Conservation (phyloP, 2,888 invertebrate genomes). For the Odontothrips loti region DNA sequence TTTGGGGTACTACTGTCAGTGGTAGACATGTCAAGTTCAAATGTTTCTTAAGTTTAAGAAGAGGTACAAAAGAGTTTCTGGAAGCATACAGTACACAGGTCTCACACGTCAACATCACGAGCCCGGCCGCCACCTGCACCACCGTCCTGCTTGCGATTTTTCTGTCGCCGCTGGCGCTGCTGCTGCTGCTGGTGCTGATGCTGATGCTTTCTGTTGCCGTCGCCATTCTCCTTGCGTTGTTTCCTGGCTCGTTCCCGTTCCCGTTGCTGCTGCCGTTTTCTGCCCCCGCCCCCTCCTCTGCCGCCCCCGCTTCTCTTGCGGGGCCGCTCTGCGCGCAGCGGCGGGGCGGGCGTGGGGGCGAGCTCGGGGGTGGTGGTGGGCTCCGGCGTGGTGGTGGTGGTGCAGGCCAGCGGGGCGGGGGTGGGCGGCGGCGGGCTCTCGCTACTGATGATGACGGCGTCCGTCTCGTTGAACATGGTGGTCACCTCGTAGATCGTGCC, state of each 20-base stretch:
- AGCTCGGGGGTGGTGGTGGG: slow-evolving; percentile 21
- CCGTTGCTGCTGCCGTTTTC: background rate
- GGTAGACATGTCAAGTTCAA: too few species aligned
- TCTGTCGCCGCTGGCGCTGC: background rate
- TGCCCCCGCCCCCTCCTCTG: background rate
- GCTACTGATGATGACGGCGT: background rate
- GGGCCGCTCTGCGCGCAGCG: background rate
- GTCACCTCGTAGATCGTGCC: background rate
- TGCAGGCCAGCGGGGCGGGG: background rate
- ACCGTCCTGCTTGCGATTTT: background rate
- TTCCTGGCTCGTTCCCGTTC: background rate
- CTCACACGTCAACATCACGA: too few species aligned
- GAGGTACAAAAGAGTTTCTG: too few species aligned
- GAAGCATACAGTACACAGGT: too few species aligned
- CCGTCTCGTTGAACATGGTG: background rate
- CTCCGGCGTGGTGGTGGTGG: slow-evolving; percentile 15
- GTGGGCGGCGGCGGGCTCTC: background rate
- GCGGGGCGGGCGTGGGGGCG: background rate
- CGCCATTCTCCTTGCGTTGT: background rate
- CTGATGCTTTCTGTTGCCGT: background rate
- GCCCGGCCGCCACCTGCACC: background rate
- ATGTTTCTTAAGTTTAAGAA: too few species aligned
- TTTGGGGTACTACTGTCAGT: too few species aligned
- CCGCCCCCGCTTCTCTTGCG: background rate
- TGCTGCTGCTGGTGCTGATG: background rate